phyloP scores from a whole-genome alignment of 1,140 invertebrate genomes.

The Drosophila obscura region DNA sequence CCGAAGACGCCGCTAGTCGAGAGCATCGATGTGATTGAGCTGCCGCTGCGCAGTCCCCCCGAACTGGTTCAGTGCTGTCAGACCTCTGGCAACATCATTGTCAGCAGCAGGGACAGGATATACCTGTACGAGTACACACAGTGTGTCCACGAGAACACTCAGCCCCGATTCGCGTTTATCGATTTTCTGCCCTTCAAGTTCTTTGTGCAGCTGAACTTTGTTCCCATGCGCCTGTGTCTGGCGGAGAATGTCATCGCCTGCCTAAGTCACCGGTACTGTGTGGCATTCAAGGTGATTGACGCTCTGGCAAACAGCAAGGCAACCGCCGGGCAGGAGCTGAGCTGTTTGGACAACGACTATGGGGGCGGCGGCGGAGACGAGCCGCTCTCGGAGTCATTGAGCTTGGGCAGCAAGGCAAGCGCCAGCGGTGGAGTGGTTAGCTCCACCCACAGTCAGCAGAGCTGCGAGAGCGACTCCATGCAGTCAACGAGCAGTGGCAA shows the following conservation, averaged over 20 bases:
- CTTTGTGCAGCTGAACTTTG: constrained; percentile 78
- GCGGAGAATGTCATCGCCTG: constrained; percentile 81
- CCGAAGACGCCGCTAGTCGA: constrained; percentile 77
- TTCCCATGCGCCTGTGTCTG: constrained; percentile 67
- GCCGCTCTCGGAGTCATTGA: constrained; percentile 70
- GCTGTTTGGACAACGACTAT: constrained; percentile 73
- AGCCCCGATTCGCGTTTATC: constrained; percentile 77
- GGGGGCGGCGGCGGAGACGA: constrained; percentile 61
- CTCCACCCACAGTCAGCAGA: constrained; percentile 74
- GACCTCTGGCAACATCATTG: constrained; percentile 78
- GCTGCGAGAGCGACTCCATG: constrained; percentile 78
- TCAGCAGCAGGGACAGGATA: constrained; percentile 79
- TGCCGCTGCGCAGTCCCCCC: constrained; percentile 75
- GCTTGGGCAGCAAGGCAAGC: constrained; percentile 72
- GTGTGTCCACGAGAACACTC: constrained; percentile 78
- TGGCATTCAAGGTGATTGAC: constrained; percentile 80
- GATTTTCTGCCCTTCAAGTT: constrained; percentile 82
- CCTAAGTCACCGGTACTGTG: constrained; percentile 77
- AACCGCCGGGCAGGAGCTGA: constrained; percentile 34
- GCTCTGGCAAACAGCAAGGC: constrained; percentile 51
- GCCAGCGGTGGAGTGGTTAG: constrained; percentile 45
- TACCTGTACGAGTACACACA: constrained; percentile 81
- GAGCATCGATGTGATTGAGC: constrained; percentile 79
- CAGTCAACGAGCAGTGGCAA: constrained; percentile 74
- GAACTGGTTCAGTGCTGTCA: constrained; percentile 80